Conservation (phyloP, 92 coral and sea anemone genomes). For the Porites evermanni region DNA sequence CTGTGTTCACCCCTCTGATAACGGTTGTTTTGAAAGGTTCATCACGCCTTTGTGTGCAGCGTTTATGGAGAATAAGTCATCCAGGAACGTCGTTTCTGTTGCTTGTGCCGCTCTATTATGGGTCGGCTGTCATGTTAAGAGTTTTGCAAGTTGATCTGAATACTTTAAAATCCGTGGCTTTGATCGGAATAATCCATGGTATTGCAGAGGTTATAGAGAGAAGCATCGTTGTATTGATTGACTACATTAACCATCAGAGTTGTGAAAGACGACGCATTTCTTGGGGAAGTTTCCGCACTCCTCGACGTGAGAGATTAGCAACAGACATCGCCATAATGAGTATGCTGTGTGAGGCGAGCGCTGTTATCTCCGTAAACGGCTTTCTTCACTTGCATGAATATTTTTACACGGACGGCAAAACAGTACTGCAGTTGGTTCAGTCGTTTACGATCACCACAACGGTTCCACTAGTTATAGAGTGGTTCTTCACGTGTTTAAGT, state of each 20-base stretch:
- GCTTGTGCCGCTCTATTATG: slow-evolving; percentile 23
- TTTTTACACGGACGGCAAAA: no score
- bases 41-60: slow-evolving; percentile 1
- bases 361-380: no score
- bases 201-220: slow-evolving; percentile 32
- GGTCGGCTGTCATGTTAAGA: slow-evolving; percentile 18
- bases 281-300: slow-evolving; percentile 29
- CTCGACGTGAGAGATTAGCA: slow-evolving; percentile 39
- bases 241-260: slow-evolving; percentile 8
- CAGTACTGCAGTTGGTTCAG: no score
- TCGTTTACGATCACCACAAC: no score
- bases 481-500: no score
- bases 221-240: slow-evolving; percentile 10
- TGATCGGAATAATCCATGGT: slow-evolving; percentile 19
- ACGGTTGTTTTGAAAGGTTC: slow-evolving; percentile 2
- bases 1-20: slow-evolving; percentile 11
- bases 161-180: background rate
- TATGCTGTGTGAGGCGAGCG: no score
- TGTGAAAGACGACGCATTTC: slow-evolving; percentile 2
- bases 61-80: slow-evolving; percentile 33
- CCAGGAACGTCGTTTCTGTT: slow-evolving; percentile 35
- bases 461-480: no score
- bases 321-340: background rate
- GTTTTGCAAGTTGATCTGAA: background rate
- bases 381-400: no score